phyloP scores from a whole-genome alignment of 1,140 invertebrate genomes.

The Cydia fagiglandana region DNA sequence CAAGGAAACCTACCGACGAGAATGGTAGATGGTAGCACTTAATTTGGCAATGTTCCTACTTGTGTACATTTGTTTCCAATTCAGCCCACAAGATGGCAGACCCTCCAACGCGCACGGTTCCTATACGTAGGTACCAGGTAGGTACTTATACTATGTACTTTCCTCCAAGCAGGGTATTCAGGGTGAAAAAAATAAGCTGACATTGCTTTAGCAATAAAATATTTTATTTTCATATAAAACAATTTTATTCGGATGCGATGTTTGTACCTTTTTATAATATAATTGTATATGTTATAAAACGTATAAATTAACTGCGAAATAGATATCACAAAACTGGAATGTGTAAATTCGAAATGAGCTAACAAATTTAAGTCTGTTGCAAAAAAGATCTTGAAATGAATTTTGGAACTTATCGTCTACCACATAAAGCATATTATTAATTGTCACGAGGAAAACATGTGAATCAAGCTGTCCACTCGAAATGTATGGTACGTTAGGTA shows the following conservation, averaged over 20 bases:
- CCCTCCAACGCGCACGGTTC: no score
- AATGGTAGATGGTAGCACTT: no score
- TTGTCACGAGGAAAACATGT: neutral
- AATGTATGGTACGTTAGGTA: neutral
- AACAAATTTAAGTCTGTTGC: neutral
- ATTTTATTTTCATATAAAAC: slow-evolving; percentile 71
- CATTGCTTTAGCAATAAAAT: slow-evolving; percentile 64
- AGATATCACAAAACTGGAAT: slow-evolving; percentile 53
- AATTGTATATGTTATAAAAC: slow-evolving; percentile 38
- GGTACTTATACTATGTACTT: neutral
- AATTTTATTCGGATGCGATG: slow-evolving; percentile 47
- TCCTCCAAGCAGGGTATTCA: neutral
- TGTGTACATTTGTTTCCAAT: no score
- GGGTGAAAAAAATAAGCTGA: slow-evolving; percentile 36
- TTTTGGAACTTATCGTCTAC: slow-evolving; percentile 34
- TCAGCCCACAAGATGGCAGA: no score
- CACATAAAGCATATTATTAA: slow-evolving; percentile 36
- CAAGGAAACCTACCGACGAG: no score
- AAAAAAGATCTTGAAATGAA: slow-evolving; percentile 18
- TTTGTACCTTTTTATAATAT: slow-evolving; percentile 51
- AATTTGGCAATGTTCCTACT: no score
- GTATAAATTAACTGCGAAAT: slow-evolving; percentile 1
- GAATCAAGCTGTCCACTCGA: neutral
- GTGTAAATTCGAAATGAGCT: slow-evolving; percentile 35
- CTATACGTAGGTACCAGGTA: no score